Evolutionary conservation across 2,113 vertebrate species (phyloP), one percentile per base, ranked within the genome.

Genomic region (Eretmochelys imbricata): DNA sequence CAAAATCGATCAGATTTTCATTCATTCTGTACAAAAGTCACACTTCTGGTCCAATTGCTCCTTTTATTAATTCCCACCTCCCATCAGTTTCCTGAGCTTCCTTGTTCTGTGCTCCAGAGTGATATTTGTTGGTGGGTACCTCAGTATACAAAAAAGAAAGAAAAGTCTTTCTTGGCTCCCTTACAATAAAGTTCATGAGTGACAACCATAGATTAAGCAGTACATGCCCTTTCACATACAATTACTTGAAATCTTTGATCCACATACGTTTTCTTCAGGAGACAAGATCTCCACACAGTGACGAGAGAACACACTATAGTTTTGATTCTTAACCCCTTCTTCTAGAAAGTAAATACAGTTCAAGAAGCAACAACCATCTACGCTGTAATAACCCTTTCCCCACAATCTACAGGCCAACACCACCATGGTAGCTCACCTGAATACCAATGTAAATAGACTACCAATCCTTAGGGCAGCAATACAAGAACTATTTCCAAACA

Each of bases 21-120:
- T 79, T 83, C 53, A 53, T 82, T 89, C 82, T 53, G 55, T 92
- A 91, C 87, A 90, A 80, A 96, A 97, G 93, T 93, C 69, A 92
- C 90, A 95, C 92, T 97, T 93, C 91, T 97, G 97, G 96, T 93
- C 82, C 69, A 88, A 96, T 96, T 95, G 76, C 81, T 94, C 88
- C 53, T 90, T 96, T 94, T 95, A 97, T 96, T 90, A 95, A 93
- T 83, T 53, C 16, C 29, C 87, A 27, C 22, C 81, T 96, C 89
- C 85, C 82, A 86, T 79, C 82, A 91, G 78, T 53, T 89, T 95
- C 89, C 89, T 69, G 79, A 96, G 92, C n/a, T 83, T 93, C 49
- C 84, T 87, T 93, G 92, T 95, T 87, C 35, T 96, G 92, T 95
- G 94, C 93, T 55, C 96, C 54, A 5, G 29, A 89, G 85, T 94